phyloP scores from a whole-genome alignment of 2,113 vertebrate genomes.

The Salvelinus alpinus region DNA sequence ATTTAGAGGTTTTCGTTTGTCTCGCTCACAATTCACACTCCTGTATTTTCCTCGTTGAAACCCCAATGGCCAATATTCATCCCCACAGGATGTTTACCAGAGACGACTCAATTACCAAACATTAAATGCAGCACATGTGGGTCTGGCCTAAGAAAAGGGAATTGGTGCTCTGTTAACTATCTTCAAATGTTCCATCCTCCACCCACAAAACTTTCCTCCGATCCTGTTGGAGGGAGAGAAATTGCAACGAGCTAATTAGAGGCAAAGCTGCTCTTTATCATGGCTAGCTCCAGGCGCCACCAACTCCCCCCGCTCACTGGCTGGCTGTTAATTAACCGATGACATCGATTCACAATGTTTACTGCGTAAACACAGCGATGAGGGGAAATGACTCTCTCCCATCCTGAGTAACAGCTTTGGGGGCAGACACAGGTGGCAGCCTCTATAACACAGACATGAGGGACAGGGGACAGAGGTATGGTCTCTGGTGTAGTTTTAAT shows the following conservation, averaged over 20 bases:
- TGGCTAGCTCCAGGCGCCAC: neutral
- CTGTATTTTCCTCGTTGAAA: neutral
- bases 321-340: neutral
- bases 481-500: neutral
- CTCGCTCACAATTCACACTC: neutral
- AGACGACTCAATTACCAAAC: neutral
- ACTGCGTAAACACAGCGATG: neutral
- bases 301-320: neutral
- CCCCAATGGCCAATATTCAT: neutral
- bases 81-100: neutral
- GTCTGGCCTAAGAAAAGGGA: neutral
- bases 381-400: neutral
- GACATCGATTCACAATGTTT: conserved; percentile 1
- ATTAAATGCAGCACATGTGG: neutral
- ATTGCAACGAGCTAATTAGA: neutral
- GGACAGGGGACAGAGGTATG: neutral
- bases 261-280: neutral
- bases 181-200: neutral
- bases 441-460: neutral
- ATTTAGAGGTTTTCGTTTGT: neutral
- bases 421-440: neutral
- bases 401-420: neutral
- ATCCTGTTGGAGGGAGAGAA: neutral
- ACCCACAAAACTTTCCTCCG: neutral
- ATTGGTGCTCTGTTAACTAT: neutral